Evolutionary conservation across 2,888 invertebrate genomes (phyloP).

Genomic region (Plagodis dolabraria): DNA sequence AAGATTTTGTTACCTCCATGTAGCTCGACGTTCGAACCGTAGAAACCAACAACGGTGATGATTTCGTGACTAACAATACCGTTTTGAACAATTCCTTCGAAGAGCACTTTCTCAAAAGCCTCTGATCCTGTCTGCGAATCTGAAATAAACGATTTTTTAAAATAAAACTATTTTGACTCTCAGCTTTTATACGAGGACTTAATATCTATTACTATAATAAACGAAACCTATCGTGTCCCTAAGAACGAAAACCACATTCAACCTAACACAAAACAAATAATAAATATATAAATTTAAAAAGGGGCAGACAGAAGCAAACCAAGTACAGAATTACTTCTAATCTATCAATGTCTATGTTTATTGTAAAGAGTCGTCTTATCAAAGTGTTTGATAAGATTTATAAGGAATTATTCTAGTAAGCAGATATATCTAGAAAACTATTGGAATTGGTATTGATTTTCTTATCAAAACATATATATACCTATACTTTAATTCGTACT

Average conservation of each 20-base stretch:
- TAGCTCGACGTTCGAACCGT: constrained; percentile 47
- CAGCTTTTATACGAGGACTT: background rate
- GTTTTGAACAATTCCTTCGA: constrained; percentile 53
- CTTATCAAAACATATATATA: too few relatives aligned
- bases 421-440: too few relatives aligned
- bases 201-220: background rate
- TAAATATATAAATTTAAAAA: too few relatives aligned
- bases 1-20: constrained; percentile 51
- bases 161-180: too few relatives aligned
- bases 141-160: constrained; percentile 25
- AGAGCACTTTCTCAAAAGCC: constrained; percentile 61
- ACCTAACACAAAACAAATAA: background rate
- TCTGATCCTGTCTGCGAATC: constrained; percentile 38
- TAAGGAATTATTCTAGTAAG: too few relatives aligned
- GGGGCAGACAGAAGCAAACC: too few relatives aligned
- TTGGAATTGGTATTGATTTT: too few relatives aligned
- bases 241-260: constrained; percentile 56
- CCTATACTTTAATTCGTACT: too few relatives aligned
- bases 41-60: constrained; percentile 54
- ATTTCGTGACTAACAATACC: constrained; percentile 57
- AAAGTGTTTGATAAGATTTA: too few relatives aligned
- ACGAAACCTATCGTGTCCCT: constrained; percentile 5
- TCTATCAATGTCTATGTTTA: too few relatives aligned
- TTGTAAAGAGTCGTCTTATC: too few relatives aligned
- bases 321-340: too few relatives aligned